Evolutionary conservation across 2,888 invertebrate genomes (phyloP), one percentile per base, ranked within the genome.

Genomic region (Hypolimnas misippus): DNA sequence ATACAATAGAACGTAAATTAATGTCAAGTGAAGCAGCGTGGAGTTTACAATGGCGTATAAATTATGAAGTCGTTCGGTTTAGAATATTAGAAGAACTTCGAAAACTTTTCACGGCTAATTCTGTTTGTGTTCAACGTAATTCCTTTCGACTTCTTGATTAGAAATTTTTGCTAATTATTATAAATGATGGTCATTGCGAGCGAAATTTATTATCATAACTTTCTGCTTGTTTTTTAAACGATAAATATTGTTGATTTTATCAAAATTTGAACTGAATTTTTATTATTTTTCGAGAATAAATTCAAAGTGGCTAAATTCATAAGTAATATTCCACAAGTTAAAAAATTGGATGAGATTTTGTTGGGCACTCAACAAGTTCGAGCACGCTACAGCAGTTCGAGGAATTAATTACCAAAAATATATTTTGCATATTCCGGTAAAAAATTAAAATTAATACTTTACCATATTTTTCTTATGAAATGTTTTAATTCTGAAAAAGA

Each of bases 1-100:
- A 68, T 70, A 73, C 73, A 73, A 73, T 73, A 50, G 70, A 53
- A 67, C 63, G 65, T 69, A 70, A 73, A 70, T 70, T 73, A 73
- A 70, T 70, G 69, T 68, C 65, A 66, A 67, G 72, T 66, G 61
- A 65, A 64, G 67, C 58, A 55, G 52, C 57, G 62, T 59, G 61
- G 67, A 70, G 44, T 67, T 68, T 60, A 68, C 68, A 70, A 70
- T 70, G 58, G 63, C 53, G 58, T 55, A 63, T 66, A 65, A 69
- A 69, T 69, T 67, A 62, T 65, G 57, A 63, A 67, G n/a, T n/a
- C n/a, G 59, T 65, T 59, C 25, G 42, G 44, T 57, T 65, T 63
- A 60, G 59, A 59, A 19, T 53, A 55, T 56, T 59, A 44, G 38
- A 42, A 56, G 35, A 44, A 59, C 35, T 65, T 57, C 14, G 53